phyloP scores from a whole-genome alignment of 2,797 vertebrate genomes.

The Premnoplex brunnescens region DNA sequence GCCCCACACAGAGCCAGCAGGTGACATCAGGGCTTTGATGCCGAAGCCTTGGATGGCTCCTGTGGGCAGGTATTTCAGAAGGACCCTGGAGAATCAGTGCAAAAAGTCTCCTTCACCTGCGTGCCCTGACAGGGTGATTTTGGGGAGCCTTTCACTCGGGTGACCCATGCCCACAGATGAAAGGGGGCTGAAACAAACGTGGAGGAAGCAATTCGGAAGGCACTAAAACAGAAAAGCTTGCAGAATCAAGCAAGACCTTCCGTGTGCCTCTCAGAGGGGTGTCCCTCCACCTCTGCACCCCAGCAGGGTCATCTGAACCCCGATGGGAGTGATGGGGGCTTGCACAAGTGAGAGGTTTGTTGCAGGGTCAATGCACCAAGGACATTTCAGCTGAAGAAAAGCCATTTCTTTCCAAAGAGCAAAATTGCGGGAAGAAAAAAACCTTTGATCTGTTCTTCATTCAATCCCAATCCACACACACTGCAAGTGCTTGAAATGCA shows the following conservation, averaged over 20 bases:
- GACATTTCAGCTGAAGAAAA: not conserved
- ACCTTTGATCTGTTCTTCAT: not conserved
- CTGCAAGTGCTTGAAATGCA: conserved; percentile 1
- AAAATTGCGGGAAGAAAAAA: not conserved
- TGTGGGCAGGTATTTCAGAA: not conserved
- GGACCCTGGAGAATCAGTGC: fast-evolving
- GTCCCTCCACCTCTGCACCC: not conserved
- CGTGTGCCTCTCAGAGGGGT: not conserved
- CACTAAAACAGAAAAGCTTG: not conserved
- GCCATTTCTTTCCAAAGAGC: not conserved
- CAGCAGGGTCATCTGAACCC: not conserved
- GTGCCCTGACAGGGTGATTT: not conserved
- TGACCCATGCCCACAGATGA: not conserved
- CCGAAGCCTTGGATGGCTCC: not conserved
- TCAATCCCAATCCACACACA: not conserved
- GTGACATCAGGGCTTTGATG: fast-evolving
- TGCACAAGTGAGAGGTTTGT: not conserved
- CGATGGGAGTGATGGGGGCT: too few relatives aligned
- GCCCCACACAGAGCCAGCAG: not conserved
- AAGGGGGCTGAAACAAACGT: not conserved
- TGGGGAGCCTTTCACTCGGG: not conserved
- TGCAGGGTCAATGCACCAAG: not conserved
- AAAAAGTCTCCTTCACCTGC: not conserved
- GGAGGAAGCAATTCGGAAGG: not conserved
- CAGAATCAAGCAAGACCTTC: not conserved